Percentiles rank a stretch among this genome's conserved stretches.
Conservation (phyloP, 2,888 invertebrate species). For the Tipula unca region DNA sequence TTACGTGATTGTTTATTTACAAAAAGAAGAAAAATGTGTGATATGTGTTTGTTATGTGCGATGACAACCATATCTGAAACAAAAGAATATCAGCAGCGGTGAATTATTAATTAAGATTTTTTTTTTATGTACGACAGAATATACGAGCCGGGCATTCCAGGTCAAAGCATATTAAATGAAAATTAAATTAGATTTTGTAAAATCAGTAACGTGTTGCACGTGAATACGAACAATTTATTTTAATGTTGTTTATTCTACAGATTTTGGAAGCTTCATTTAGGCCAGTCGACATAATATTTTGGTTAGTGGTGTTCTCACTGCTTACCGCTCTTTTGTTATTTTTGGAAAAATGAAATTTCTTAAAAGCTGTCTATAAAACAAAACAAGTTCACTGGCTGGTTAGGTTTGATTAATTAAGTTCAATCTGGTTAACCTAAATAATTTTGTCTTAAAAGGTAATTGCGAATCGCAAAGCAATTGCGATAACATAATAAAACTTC, state of each 20-base stretch:
- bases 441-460: too few species aligned
- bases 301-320: too few species aligned
- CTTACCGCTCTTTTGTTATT: too few species aligned
- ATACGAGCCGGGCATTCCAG: not conserved
- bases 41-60: not conserved
- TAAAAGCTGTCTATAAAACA: too few species aligned
- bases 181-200: not conserved
- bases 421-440: too few species aligned
- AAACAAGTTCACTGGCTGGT: too few species aligned
- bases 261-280: too few species aligned
- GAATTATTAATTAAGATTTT: not conserved
- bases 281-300: too few species aligned
- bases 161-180: not conserved
- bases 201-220: not conserved
- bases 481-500: too few species aligned
- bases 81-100: not conserved
- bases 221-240: not conserved
- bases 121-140: not conserved
- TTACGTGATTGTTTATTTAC: not conserved
- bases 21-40: not conserved
- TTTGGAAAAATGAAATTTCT: too few species aligned
- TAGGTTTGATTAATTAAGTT: too few species aligned
- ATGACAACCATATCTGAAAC: not conserved
- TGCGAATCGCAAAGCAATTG: too few species aligned
- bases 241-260: not conserved